phyloP scores from a whole-genome alignment of 2,797 vertebrate species.

The Acanthurus leucopareius region DNA sequence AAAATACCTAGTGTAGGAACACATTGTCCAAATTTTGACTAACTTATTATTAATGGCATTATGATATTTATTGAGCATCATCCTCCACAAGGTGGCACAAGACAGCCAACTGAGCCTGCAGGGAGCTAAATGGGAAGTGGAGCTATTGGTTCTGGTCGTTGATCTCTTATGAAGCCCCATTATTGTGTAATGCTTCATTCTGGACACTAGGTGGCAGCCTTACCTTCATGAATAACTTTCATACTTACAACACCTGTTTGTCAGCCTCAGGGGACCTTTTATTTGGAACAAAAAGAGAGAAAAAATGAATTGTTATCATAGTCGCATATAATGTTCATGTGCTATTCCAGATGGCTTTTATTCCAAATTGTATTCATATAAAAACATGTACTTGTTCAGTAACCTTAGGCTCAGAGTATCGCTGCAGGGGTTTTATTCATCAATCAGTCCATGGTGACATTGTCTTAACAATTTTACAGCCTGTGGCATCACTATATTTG shows the following conservation, averaged over 20 bases:
- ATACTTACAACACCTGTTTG: constrained; percentile 57
- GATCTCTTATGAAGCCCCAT: not conserved
- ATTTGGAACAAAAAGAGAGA: not conserved
- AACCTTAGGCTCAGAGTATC: no score
- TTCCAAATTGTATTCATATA: not conserved
- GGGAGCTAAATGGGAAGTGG: not conserved
- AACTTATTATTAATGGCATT: not conserved
- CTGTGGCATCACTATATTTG: not conserved
- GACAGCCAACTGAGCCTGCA: not conserved
- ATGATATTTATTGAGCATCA: not conserved
- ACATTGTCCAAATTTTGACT: no score
- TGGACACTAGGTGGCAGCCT: constrained; percentile 68
- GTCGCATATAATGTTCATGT: not conserved
- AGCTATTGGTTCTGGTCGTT: not conserved
- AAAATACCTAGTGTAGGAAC: not conserved
- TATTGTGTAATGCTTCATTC: constrained; percentile 45
- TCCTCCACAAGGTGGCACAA: constrained; percentile 51
- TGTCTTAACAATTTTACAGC: not conserved
- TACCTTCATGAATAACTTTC: constrained; percentile 23
- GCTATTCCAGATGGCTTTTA: not conserved
- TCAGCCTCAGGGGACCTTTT: constrained; percentile 27
- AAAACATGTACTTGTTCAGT: not conserved
- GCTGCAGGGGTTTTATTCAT: not conserved
- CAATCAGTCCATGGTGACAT: not conserved
- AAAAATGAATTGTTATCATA: not conserved